phyloP scores from a whole-genome alignment of 2,113 vertebrate species.

The Montifringilla adamsi region DNA sequence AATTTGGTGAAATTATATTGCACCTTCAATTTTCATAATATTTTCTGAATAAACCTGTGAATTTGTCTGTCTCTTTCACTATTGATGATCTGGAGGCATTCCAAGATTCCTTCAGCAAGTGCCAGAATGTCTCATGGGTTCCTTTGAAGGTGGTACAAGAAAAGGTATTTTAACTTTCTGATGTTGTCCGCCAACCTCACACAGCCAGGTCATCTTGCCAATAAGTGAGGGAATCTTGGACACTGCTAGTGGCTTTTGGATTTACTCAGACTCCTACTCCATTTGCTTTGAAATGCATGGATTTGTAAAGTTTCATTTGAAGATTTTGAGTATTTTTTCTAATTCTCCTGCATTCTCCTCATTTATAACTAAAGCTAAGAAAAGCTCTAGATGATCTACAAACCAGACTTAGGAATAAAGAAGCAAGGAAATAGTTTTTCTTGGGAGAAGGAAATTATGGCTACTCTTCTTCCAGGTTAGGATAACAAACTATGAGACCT shows the following conservation, averaged over 20 bases:
- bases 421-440: not conserved
- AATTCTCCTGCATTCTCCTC: not conserved
- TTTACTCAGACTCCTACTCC: not conserved
- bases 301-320: not conserved
- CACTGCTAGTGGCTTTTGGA: not conserved
- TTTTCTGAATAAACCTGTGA: not conserved
- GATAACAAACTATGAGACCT: not conserved
- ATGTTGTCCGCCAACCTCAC: conserved; percentile 27
- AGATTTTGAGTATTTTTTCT: conserved; percentile 8
- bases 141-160: conserved; percentile 48
- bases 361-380: not conserved
- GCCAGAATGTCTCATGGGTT: not conserved
- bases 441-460: not conserved
- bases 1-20: not conserved
- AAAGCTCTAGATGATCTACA: not conserved
- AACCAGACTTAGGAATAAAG: not conserved
- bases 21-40: not conserved
- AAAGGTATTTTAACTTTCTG: conserved; percentile 26
- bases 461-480: not conserved
- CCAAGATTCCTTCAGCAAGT: not conserved
- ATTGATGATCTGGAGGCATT: not conserved
- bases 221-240: conserved; percentile 44
- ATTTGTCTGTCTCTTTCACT: not conserved
- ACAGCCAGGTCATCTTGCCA: conserved; percentile 39
- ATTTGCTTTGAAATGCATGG: conserved; percentile 21